A percentile compares a stretch with the other conserved stretches of the same genome.
These are phyloP conservation scores for Ephydatia muelleri DNA, from an alignment of 37 sponge, comb jelly and placozoan genomes.

Conservation along the genomic window DNA sequence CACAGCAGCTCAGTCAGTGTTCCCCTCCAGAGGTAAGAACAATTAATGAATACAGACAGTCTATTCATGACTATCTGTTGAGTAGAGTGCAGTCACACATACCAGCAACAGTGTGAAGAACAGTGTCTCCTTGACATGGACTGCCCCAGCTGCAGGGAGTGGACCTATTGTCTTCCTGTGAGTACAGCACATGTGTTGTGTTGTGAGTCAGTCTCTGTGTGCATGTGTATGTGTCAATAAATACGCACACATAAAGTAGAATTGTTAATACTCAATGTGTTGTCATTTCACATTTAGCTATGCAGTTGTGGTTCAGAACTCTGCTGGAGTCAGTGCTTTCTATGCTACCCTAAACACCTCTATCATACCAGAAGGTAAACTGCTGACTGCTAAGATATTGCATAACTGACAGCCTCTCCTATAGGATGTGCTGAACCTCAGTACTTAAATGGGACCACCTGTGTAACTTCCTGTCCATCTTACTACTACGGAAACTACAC, in stretches of 20 bases:
- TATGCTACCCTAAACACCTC: neutral
- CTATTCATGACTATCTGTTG: neutral
- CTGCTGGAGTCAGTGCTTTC: neutral
- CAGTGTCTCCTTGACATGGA: neutral
- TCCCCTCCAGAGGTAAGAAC: neutral
- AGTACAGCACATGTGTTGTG: too few species aligned
- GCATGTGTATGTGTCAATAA: too few species aligned
- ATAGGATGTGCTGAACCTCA: neutral
- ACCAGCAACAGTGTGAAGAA: neutral
- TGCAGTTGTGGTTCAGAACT: neutral
- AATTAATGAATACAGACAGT: neutral
- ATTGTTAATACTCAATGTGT: too few species aligned
- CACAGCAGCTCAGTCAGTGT: too few species aligned
- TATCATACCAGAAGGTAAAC: neutral
- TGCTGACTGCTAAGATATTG: neutral
- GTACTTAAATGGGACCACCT: conserved; percentile 11
- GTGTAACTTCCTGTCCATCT: conserved; percentile 23
- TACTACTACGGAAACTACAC: conserved; percentile 28
- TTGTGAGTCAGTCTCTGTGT: too few species aligned
- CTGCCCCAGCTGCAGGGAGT: neutral
- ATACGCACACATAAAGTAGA: too few species aligned
- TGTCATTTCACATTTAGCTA: neutral
- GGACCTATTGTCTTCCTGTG: too few species aligned
- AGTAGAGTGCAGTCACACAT: neutral
- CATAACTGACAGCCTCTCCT: neutral